phyloP scores from a whole-genome alignment of 2,888 invertebrate species.

The Eupithecia pulchellata region DNA sequence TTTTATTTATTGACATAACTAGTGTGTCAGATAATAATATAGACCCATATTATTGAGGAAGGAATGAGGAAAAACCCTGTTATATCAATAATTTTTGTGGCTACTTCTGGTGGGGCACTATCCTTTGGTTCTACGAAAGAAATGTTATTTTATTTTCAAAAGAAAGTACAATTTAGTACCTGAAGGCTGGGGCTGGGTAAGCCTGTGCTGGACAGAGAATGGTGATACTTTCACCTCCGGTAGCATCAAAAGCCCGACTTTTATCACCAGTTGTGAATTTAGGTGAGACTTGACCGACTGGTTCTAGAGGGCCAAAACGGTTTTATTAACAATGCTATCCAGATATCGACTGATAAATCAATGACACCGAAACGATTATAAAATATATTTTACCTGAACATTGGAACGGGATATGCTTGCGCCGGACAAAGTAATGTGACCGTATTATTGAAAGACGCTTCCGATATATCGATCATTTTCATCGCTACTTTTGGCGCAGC shows the following conservation, averaged over 20 bases:
- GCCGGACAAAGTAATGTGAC: constrained; percentile 81
- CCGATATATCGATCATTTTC: constrained; percentile 81
- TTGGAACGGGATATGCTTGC: constrained; percentile 86
- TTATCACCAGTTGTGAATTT: constrained; percentile 87
- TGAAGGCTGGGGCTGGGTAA: constrained; percentile 88
- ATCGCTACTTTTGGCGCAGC: constrained; percentile 88
- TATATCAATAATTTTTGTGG: constrained; percentile 83
- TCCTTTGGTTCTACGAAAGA: constrained; percentile 87
- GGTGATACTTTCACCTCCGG: constrained; percentile 78
- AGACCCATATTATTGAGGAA: too few relatives aligned
- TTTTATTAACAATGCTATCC: background rate
- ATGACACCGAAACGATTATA: background rate
- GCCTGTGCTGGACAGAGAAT: constrained; percentile 91
- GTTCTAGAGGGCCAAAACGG: constrained; percentile 76
- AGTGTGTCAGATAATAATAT: too few relatives aligned
- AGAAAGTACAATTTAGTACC: constrained; percentile 66
- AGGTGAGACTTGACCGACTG: constrained; percentile 88
- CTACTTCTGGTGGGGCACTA: constrained; percentile 88
- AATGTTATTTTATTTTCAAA: constrained; percentile 28
- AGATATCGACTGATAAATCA: background rate
- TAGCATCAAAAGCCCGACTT: constrained; percentile 87
- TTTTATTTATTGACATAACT: too few relatives aligned
- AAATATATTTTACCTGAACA: constrained; percentile 85
- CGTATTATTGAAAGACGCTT: constrained; percentile 64
- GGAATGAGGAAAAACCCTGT: constrained; percentile 66